Conservation (phyloP, 1,140 invertebrate genomes). For the Triops cancriformis region DNA sequence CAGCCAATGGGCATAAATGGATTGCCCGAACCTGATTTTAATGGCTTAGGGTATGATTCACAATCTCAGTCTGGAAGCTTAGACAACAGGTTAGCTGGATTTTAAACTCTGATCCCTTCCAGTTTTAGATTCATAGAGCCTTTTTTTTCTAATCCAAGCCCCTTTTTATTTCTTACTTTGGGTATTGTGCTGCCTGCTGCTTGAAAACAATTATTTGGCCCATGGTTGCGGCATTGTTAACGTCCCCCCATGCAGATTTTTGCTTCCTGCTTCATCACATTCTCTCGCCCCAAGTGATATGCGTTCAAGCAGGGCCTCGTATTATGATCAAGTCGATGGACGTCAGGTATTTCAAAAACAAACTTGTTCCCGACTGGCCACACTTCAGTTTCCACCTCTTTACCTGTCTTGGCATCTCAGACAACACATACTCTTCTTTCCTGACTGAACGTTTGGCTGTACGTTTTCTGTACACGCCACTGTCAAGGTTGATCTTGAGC, state of each 20-base stretch:
- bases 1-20: neutral
- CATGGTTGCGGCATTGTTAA: neutral
- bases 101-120: neutral
- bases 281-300: neutral
- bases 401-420: neutral
- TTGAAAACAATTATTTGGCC: neutral
- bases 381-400: neutral
- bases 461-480: neutral
- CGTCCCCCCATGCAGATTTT: neutral
- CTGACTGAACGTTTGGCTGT: neutral
- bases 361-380: neutral
- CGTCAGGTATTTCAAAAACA: neutral
- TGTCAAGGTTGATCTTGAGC: neutral
- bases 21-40: neutral
- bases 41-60: neutral
- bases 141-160: conserved; percentile 16
- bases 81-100: conserved; percentile 14
- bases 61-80: neutral
- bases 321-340: conserved; percentile 6
- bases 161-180: neutral
- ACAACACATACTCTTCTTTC: conserved; percentile 1
- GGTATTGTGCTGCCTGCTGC: conserved; percentile 5
- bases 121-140: neutral
- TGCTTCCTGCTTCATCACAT: neutral
- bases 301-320: neutral